Conservation (phyloP, 2,113 vertebrate species). For the Xiphophorus maculatus region DNA sequence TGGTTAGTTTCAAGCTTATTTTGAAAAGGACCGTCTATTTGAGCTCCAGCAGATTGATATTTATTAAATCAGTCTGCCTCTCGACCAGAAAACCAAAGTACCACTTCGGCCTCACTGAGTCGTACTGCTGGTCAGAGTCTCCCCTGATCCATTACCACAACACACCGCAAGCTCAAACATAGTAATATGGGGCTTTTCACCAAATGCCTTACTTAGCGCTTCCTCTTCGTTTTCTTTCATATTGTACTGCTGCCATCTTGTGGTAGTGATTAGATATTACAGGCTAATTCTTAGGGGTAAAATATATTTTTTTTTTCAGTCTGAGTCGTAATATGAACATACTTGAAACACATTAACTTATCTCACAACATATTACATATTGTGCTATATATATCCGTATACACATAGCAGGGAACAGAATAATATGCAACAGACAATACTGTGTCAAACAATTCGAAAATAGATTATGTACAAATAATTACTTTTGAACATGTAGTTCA, state of each 20-base stretch:
- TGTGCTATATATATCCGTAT: too few species aligned
- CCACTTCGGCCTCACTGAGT: too few species aligned
- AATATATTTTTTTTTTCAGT: neutral
- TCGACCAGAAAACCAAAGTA: too few species aligned
- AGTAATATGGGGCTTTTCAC: neutral
- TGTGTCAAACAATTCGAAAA: too few species aligned
- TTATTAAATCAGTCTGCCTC: too few species aligned
- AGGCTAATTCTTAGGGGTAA: neutral
- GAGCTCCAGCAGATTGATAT: too few species aligned
- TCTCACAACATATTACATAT: neutral
- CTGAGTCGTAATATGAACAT: neutral
- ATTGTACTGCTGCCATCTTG: conserved; percentile 30
- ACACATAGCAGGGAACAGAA: too few species aligned
- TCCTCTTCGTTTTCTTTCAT: neutral
- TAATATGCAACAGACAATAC: too few species aligned
- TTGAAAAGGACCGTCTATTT: too few species aligned
- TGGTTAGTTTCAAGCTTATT: too few species aligned
- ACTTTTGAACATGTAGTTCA: neutral
- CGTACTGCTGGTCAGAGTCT: too few species aligned
- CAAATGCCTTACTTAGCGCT: neutral
- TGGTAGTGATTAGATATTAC: conserved; percentile 9
- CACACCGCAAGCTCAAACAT: neutral
- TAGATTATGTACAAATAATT: neutral
- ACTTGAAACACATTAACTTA: neutral
- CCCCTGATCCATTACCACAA: neutral